phyloP scores from a whole-genome alignment of 2,888 invertebrate genomes.

The Oligia strigilis region DNA sequence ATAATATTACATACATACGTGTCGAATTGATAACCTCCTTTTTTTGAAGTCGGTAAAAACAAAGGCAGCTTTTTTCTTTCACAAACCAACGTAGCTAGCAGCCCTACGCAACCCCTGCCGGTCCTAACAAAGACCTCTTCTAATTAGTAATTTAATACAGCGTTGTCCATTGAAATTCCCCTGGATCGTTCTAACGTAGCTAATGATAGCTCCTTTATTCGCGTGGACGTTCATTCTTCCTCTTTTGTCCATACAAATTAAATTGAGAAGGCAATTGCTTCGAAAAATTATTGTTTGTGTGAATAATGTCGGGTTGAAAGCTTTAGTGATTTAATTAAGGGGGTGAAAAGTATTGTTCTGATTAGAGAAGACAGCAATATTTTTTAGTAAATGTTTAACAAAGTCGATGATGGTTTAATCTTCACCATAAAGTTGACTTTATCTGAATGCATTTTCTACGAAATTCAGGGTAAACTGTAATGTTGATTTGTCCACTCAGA shows the following conservation, averaged over 20 bases:
- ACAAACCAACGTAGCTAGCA: neutral
- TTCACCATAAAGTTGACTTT: neutral
- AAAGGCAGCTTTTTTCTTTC: neutral
- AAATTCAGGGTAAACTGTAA: neutral
- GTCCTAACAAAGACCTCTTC: conserved; percentile 43
- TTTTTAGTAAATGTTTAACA: neutral
- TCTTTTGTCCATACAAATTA: conserved; percentile 60
- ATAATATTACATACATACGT: no score
- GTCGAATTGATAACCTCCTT: no score
- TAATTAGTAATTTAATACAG: conserved; percentile 66
- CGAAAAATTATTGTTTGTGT: conserved; percentile 37
- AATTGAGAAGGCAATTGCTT: conserved; percentile 48
- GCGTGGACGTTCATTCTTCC: conserved; percentile 40
- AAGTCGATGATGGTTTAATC: no score
- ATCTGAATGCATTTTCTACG: neutral
- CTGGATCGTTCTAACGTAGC: conserved; percentile 37
- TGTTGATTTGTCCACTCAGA: neutral
- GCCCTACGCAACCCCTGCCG: conserved; percentile 29
- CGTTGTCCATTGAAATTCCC: conserved; percentile 44
- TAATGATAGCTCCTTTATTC: conserved; percentile 59
- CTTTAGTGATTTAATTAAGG: conserved; percentile 16
- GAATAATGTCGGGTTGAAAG: conserved; percentile 25
- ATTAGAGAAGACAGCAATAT: neutral
- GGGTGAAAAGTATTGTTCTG: neutral
- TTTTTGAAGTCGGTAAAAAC: no score